Base-by-base conservation (phyloP, 2,888 invertebrate species). In the Thereva unica region DNA sequence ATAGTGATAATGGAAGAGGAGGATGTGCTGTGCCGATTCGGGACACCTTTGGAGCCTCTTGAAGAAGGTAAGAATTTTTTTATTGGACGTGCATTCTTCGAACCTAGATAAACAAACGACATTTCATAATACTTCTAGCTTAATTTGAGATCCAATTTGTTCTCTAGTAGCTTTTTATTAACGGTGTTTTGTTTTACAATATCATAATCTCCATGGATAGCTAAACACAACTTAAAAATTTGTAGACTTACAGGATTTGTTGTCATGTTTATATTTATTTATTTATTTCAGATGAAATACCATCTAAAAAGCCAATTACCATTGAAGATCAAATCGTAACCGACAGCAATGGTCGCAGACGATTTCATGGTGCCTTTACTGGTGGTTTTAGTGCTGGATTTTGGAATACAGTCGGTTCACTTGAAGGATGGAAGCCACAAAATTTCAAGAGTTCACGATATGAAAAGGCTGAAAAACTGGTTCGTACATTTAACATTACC, bases 281-380 rank as follows among this genome's bases (percentile, higher is more conserved):
- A 67, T 53, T 66, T n/a, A 67, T 76, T 76, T 4, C 73, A 93
- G 94, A 93, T 82, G 88, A 89, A 72, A 80, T 92, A 40, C 91
- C 92, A 0, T 84, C 88, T 53, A 94, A 93, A 76, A 90, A 90
- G 73, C 92, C 94, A 38, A 86, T 90, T 50, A 84, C 87, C 8
- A 79, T 91, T 23, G 89, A 91, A 78, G 97, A 98, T 74, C 95
- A 97, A 81, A 88, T 90, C 74, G 97, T 93, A 0, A 89, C 89
- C 57, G 97, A 98, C 79, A 90, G 88, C 40, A 89, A 93, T 76
- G 98, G 97, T 0, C 84, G 92, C 67, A 85, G 95, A 6, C 83
- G 98, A 73, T 99, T 99, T 79, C 99, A 99, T 81, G 99, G 99
- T 5, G 99, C 99, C 0, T 99, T 99, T 77, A 99, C 98, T 0